Evolutionary conservation across 2,888 invertebrate genomes (phyloP), one percentile per base, ranked within the genome.

Genomic region (Panzeria rudis): DNA sequence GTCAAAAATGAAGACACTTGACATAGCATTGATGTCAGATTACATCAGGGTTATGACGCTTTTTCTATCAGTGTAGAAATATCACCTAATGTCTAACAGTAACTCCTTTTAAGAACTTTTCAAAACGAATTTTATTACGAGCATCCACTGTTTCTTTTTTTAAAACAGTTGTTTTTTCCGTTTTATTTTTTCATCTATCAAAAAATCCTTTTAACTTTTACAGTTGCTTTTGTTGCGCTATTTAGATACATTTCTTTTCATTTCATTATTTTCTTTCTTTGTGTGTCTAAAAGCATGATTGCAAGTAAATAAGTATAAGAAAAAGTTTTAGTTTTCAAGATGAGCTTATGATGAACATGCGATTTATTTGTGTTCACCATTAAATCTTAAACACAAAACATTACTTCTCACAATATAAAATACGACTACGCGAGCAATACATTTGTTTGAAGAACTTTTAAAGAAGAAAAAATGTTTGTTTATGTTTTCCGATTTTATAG

Each of bases 331-430:
- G 8, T 52, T 61, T 78, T 66, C 59, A 81, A 81, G 84, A 86
- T 84, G 82, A 84, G 79, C 83, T 79, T 79, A 83, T 79, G 84
- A 86, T 84, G 86, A 86, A 82, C 86, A 87, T 86, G 86, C 86
- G 73, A 87, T 87, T 87, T 86, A 86, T 86, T 81, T 84, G 84
- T 84, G 71, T 81, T 81, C 68, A 64, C 25, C 41, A n/a, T 71
- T 20, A 64, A 76, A 80, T 54, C 62, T 59, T 38, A 76, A 82
- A 61, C 54, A 71, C n/a, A 38, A 75, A 69, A 50, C 71, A 77
- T 76, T 84, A 72, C 80, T 81, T 84, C 84, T 77, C 84, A 84
- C 71, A 71, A 73, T 83, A 83, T 73, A 61, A 79, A 78, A 71
- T 71, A 78, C 25, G 41, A 44, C 61, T 41, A 44, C 9, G 29